Conservation (phyloP, 1,140 invertebrate species). For the Andricus grossulariae region DNA sequence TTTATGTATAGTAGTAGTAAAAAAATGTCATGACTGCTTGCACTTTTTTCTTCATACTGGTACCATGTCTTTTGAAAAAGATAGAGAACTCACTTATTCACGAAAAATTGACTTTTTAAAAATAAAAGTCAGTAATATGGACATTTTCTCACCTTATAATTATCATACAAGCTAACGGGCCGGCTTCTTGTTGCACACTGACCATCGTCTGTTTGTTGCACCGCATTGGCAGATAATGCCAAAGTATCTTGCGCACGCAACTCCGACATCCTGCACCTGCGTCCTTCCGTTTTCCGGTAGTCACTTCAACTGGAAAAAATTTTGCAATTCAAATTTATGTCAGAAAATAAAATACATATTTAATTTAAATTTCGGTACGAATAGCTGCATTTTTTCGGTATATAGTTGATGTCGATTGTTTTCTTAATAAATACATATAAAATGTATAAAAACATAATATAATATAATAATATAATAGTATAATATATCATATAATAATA, state of each 20-base stretch:
- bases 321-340: conserved; percentile 5
- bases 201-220: conserved; percentile 63
- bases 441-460: no score
- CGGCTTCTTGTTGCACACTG: conserved; percentile 69
- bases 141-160: conserved; percentile 65
- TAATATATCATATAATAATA: no score
- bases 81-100: background rate
- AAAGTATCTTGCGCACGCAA: conserved; percentile 50
- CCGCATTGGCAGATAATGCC: conserved; percentile 53
- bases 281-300: conserved; percentile 42
- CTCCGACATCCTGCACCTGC: conserved; percentile 55
- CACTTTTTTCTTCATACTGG: no score
- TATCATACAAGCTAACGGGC: conserved; percentile 73
- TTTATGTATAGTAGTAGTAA: no score
- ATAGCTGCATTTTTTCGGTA: no score
- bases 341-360: no score
- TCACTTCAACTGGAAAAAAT: conserved; percentile 31
- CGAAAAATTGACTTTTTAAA: background rate
- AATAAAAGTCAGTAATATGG: background rate
- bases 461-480: no score
- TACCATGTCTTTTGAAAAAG: no score
- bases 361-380: no score
- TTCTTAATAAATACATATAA: no score
- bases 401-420: no score
- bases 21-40: no score